Evolutionary conservation across 2,888 invertebrate genomes (phyloP), one percentile per base, ranked within the genome.

Genomic region (Polietes domitor): DNA sequence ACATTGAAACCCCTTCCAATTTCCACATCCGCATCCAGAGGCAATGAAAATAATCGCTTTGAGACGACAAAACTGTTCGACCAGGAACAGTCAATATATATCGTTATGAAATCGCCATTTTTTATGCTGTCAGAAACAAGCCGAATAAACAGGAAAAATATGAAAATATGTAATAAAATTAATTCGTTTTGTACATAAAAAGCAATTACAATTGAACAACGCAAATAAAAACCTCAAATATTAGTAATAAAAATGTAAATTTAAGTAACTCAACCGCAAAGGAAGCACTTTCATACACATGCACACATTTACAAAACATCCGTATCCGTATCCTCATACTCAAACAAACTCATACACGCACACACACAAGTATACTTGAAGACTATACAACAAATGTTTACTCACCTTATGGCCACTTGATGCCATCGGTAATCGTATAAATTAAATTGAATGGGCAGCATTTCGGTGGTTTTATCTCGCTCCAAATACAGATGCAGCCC

Each of bases 371-470:
- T 79, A 47, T 63, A 41, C n/a, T n/a, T 58, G 55, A 19, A 61
- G 19, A 15, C n/a, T 28, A 43, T 12, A 21, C 24, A 19, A 32
- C 26, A 61, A 61, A 61, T 15, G 15, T 41, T 37, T 32, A 50
- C 71, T 21, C 88, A 92, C 92, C 92, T 92, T 89, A 92, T 91
- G 86, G 92, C 91, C 88, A 92, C 91, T 90, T 92, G 92, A 91
- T 92, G 92, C 92, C 92, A 92, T 80, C 90, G 92, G 88, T 91
- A 91, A 89, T 92, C 92, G 89, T 91, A 92, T 88, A 92, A 89
- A 89, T 91, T 90, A 86, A 92, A 91, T 90, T 92, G 92, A 85
- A 92, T 89, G 85, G 92, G 91, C 87, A 92, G 88, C 92, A 92
- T 92, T 91, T 92, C 92, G 86, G 92, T 92, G 85, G 90, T 88